A percentile compares a stretch with the other conserved stretches of the same genome.
phyloP scores from a whole-genome alignment of 2,113 vertebrate genomes.

The Eidolon helvum region DNA sequence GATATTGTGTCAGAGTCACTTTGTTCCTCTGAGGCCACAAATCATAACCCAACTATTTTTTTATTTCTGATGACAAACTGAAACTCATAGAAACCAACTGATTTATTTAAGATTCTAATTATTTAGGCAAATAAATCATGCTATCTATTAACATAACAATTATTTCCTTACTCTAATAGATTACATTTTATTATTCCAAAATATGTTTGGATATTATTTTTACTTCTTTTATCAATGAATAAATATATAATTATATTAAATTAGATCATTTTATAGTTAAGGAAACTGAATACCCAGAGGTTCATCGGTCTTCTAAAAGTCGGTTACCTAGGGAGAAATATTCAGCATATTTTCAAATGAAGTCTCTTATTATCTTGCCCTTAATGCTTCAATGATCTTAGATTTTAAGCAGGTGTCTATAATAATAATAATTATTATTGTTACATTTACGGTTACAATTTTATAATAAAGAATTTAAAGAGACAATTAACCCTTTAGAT shows the following conservation, averaged over 20 bases:
- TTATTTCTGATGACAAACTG: not conserved
- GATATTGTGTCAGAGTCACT: accelerated
- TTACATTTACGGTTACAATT: not conserved
- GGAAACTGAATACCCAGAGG: not conserved
- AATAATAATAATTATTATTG: not conserved
- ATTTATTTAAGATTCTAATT: not conserved
- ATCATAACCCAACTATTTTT: not conserved
- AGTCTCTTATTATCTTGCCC: not conserved
- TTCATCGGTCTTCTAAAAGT: not conserved
- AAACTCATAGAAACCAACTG: not conserved
- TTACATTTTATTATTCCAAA: not conserved
- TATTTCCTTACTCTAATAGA: not conserved
- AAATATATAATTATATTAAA: not conserved
- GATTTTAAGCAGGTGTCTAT: not conserved
- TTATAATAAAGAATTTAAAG: not conserved
- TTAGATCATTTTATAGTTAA: not conserved
- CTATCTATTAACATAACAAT: not conserved
- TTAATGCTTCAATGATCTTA: not conserved
- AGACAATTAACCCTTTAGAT: not conserved
- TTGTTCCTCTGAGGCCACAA: not conserved
- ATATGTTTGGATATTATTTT: not conserved
- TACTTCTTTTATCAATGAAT: not conserved
- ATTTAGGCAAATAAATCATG: not conserved
- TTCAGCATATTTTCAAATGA: not conserved
- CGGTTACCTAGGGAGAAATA: not conserved